Evolutionary conservation across 2,113 vertebrate species (phyloP), one percentile per base, ranked within the genome.

Genomic region (Alosa alosa): DNA sequence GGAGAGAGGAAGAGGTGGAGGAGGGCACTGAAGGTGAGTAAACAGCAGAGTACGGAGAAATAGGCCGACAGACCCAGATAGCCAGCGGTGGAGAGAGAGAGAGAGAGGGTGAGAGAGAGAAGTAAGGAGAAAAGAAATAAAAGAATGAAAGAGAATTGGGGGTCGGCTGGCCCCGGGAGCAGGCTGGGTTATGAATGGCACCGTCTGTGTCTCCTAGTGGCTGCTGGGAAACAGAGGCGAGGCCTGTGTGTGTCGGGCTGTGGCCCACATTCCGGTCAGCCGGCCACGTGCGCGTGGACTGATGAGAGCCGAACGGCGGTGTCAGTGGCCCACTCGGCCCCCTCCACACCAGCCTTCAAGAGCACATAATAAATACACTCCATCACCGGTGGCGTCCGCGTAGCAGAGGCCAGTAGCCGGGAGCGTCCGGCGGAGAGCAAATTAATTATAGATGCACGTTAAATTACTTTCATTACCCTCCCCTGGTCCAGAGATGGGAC

Each of bases 371-470:
- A 95, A 94, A 95, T 95, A 93, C 90, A 93, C 94, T 94, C 93
- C 85, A 97, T 97, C 95, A 96, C 93, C 94, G 92, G 87, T 86
- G 92, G 90, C 92, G 93, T 93, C 90, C 89, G 91, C 92, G 94
- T 94, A 15, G 31, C 72, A 92, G 91, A 88, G 86, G 91, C 89
- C 89, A 89, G 93, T 92, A 92, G 88, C 94, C 94, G 91, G 88
- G 82, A 92, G 92, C 81, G 39, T 49, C 2, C 13, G 90, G 91
- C 94, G 95, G 94, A 95, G 94, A 93, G 94, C 94, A 94, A 96
- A 97, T 97, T 97, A 97, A 98, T 98, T 97, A 97, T 97, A 96
- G 94, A 97, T 97, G 96, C 96, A 95, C 96, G 95, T 97, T 97
- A 97, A 97, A 97, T 98, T 96, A 96, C 96, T 97, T 97, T 96